Base-by-base conservation (phyloP, 64 coral and sea anemone species). In the Acropora tenuis region DNA sequence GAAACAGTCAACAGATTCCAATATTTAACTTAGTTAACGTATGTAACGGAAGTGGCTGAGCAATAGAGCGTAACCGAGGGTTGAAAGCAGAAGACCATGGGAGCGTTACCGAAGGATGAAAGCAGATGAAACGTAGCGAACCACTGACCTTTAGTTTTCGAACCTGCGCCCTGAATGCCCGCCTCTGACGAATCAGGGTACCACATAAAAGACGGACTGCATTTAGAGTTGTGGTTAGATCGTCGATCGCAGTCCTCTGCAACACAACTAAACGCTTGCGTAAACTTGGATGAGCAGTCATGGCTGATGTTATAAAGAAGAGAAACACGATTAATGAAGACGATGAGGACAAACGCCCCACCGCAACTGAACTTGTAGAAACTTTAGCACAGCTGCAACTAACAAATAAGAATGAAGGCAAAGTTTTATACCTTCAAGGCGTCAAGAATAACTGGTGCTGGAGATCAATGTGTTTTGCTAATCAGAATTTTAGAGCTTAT, bases 401-500 rank as follows among this genome's bases (percentile, higher is more conserved):
- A 4, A 93, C 76, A 3, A 93, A 93, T 13, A 45, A 8, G 0
- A 75, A 58, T 48, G 91, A 93, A 58, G 91, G 91, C 0, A 93
- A 93, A 79, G 53, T 93, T 61, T 58, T 93, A 7, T 93, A 79
- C 16, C 52, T 71, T 52, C 86, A 84, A 11, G 91, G 91, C 8
- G 43, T 79, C 0, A 93, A 93, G 58, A 93, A 93, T 30, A 87
- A 80, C 41, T 80, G 47, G 48, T 59, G 41, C 41, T 93, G 91
- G 91, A 78, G 91, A 30, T 78, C 91, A 17, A 93, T 93, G 69
- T 93, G 83, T 74, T 93, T 79, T 15, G 91, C 91, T 2, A 93
- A 84, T 77, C 91, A 93, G 18, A 93, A 93, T 65, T 93, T 93
- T 41, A 43, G 75, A 16, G 91, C 91, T 61, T 93, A 93, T 13